Percentiles rank a stretch among this genome's conserved stretches.
Evolutionary conservation across 2,888 invertebrate species (phyloP).

Genomic region (Lissonota sp.): DNA sequence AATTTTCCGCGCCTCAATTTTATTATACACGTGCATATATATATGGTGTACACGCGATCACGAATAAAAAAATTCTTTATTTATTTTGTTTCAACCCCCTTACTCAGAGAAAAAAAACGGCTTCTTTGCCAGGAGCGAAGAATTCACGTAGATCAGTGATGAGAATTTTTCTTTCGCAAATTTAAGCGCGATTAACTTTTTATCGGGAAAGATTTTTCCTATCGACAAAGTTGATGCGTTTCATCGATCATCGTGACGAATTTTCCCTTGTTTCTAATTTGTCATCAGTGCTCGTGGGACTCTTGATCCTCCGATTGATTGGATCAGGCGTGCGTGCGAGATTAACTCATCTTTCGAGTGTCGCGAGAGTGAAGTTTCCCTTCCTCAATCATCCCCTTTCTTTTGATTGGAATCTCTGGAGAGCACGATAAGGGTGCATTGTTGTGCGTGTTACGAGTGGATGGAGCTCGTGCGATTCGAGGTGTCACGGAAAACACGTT

Average conservation of each 20-base stretch:
- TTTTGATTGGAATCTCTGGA: neutral
- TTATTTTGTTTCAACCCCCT: neutral
- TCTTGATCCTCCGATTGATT: neutral
- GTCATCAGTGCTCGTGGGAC: neutral
- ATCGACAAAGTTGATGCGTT: neutral
- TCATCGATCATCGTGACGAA: neutral
- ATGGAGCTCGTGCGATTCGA: neutral
- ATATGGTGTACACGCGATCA: neutral
- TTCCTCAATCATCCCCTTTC: too few species aligned
- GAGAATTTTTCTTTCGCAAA: neutral
- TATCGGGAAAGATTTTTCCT: too few species aligned
- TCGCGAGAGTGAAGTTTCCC: neutral
- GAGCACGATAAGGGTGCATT: neutral
- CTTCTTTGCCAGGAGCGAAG: neutral
- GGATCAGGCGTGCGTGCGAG: too few species aligned
- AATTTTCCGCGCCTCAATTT: slow-evolving; percentile 6
- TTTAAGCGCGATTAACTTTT: neutral
- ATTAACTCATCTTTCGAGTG: neutral
- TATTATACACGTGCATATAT: neutral
- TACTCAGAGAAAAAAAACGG: neutral
- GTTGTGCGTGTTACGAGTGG: neutral
- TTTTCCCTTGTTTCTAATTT: neutral
- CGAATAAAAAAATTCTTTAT: neutral
- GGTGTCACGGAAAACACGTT: neutral
- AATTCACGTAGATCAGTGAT: neutral